Base-by-base conservation (phyloP, 2,797 vertebrate genomes). In the Antennarius maculatus region DNA sequence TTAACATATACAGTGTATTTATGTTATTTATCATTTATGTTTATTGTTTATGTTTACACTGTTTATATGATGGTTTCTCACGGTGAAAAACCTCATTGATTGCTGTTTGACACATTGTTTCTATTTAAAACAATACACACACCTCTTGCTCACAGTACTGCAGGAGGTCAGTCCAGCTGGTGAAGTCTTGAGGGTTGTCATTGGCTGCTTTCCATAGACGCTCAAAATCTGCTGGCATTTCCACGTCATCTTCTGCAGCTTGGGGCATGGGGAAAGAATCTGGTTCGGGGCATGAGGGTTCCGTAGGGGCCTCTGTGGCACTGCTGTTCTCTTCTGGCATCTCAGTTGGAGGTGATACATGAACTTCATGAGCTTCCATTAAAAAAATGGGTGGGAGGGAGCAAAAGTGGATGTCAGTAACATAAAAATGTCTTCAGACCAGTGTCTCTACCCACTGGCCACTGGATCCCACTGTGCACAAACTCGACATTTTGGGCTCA, bases 121-220 rank as follows among this genome's bases (percentile, higher is more conserved):
- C 23, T 10, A 1, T 16, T 46, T 2, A 14, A 28, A 43, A 42
- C 11, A 46, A 49, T 11, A 52, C 16, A 70, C 76, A 74, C 61
- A 96, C 95, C 95, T 94, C 93, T 74, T 95, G 93, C 66, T 96
- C 95, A 41, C 94, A 95, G 54, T 94, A 95, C 54, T 95, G 93
- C 54, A 96, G 82, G 55, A 96, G 88, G 46, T 95, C 93, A 0
- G 93, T 95, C 95, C 95, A 96, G 59, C 86, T 86, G 6, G 90
- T 89, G 71, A 96, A 96, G 71, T 95, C 93, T 46, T 91, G 92
- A 13, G 93, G 93, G 72, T 91, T 95, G 61, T 93, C 91, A 0
- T 84, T 76, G 14, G 92, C 90, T 0, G 84, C 84, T 45, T 91
- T 93, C 94, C 94, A 95, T 56, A 93, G 83, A 34, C 86, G 91